A percentile compares a stretch with the other conserved stretches of the same genome.
These are phyloP conservation scores for Sprattus sprattus DNA, from an alignment of 2,113 vertebrate genomes.

Conservation along the genomic window DNA sequence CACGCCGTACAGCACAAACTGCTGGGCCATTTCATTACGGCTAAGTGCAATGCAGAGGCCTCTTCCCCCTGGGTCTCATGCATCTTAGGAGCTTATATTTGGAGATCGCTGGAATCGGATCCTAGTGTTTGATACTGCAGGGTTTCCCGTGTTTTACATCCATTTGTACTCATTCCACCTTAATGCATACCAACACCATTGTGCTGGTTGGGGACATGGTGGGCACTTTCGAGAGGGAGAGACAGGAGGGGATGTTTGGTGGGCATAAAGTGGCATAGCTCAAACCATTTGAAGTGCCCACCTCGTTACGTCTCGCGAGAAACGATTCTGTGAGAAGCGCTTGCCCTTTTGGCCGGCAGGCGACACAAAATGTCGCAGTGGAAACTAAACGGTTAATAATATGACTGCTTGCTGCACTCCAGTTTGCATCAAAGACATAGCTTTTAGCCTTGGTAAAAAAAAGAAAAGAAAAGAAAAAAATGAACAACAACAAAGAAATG, in stretches of 20 bases:
- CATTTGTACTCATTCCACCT: neutral
- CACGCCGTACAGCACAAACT: neutral
- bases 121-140: neutral
- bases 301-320: neutral
- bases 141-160: neutral
- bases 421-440: neutral
- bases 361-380: neutral
- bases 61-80: neutral
- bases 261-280: neutral
- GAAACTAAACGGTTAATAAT: conserved; percentile 4
- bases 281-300: neutral
- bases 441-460: neutral
- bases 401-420: neutral
- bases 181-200: neutral
- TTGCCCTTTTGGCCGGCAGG: neutral
- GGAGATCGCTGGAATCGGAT: neutral
- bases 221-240: neutral
- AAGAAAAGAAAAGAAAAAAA: neutral
- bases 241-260: neutral
- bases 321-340: neutral
- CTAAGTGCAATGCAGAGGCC: neutral
- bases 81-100: neutral
- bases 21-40: neutral
- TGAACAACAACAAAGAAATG: conserved; percentile 18
- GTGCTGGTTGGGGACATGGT: neutral